Base-by-base conservation (phyloP, 2,113 vertebrate genomes). In the Lampris incognitus region DNA sequence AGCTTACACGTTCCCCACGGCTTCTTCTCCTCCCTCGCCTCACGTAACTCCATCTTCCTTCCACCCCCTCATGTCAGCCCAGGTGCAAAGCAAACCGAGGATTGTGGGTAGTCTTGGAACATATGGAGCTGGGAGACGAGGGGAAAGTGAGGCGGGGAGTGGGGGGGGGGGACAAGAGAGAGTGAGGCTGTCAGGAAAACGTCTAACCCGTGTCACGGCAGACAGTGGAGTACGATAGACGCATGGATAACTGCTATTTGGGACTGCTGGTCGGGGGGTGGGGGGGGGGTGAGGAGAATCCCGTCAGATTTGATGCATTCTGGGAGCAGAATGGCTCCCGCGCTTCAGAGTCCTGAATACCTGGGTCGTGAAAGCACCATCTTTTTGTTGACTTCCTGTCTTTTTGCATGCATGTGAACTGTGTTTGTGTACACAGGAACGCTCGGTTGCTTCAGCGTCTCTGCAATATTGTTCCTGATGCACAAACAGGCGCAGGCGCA, bases 141-240 rank as follows among this genome's bases (percentile, higher is more conserved):
- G 78, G 80, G 87, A 86, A 87, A 76, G 87, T 78, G 74, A 52
- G 74, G 71, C 64, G 80, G 61, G 61, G 56, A 39, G 39, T 13
- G 42, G 57, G 74, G 67, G 62, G 77, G 59, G 66, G 58, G 72
- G 57, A 6, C n/a, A 4, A 24, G 69, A 72, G 73, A 78, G 79
- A 76, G 84, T 73, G 82, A 78, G 83, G 73, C 88, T 90, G 90
- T 93, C 89, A 91, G 77, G 83, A 78, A 90, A 86, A 89, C 87
- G 92, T 91, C 92, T 91, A 76, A 89, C 87, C 86, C 81, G 24
- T 89, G 90, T 93, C 90, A 89, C 87, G 85, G 85, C 79, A 88
- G 86, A 88, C 87, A 85, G 86, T 83, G 78, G 80, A 84, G 75
- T 51, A 86, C 72, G 87, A 91, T 91, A 88, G 89, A 84, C 78